A percentile compares a stretch with the other conserved stretches of the same genome.
Evolutionary conservation across 2,797 vertebrate genomes (phyloP).

Genomic region (Cossypha niveicapilla): DNA sequence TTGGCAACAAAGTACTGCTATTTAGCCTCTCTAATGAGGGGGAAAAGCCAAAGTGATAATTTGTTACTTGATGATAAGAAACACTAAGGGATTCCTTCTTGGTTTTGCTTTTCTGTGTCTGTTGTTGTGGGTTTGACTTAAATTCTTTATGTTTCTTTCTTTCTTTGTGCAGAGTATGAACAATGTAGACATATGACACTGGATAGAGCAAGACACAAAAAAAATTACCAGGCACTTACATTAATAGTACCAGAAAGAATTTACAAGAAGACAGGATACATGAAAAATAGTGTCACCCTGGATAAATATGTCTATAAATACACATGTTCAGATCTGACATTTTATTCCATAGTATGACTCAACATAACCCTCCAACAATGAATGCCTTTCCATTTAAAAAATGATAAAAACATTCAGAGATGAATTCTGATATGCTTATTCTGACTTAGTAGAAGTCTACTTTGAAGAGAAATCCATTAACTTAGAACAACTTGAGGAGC

Average conservation of each 20-base stretch:
- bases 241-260: conserved; percentile 45
- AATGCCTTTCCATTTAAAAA: conserved; percentile 17
- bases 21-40: background rate
- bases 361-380: conserved; percentile 6
- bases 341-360: conserved; percentile 3
- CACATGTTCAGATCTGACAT: conserved; percentile 30
- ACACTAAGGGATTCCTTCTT: background rate
- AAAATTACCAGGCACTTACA: conserved; percentile 20
- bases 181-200: background rate
- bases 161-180: background rate
- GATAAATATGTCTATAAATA: conserved; percentile 32
- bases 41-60: background rate
- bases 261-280: conserved; percentile 10
- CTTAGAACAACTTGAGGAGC: background rate
- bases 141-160: background rate
- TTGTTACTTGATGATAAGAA: background rate
- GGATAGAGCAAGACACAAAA: background rate
- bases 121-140: background rate
- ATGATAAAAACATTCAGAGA: background rate
- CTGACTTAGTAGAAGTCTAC: background rate
- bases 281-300: conserved; percentile 26
- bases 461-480: background rate
- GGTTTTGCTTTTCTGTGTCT: background rate
- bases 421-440: background rate
- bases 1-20: background rate